These are phyloP conservation scores for Microchrysa polita DNA, from an alignment of 2,888 invertebrate genomes.

Conservation along the genomic window DNA sequence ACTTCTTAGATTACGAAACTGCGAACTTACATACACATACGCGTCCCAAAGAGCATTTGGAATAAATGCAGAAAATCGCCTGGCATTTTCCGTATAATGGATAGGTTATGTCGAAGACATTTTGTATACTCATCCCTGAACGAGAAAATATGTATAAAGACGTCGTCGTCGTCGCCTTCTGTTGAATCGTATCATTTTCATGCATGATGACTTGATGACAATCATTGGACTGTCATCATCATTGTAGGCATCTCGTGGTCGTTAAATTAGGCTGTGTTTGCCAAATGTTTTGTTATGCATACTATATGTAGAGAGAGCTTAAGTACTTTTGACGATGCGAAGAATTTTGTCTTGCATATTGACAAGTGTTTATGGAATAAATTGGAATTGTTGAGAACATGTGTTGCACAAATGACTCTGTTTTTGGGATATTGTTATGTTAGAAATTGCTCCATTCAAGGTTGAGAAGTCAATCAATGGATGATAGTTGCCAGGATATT, in stretches of 20 bases:
- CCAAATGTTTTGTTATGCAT: no score
- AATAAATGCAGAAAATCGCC: slow-evolving; percentile 34
- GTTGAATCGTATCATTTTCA: no score
- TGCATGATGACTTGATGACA: slow-evolving; percentile 3
- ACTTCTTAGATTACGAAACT: not conserved
- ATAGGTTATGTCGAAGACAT: slow-evolving; percentile 20
- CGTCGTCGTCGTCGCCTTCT: not conserved
- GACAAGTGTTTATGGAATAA: no score
- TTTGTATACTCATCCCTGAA: not conserved
- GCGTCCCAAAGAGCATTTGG: not conserved
- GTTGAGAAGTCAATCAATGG: no score
- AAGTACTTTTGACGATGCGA: slow-evolving; percentile 15
- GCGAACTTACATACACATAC: not conserved
- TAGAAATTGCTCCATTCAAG: no score
- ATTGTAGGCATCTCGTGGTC: not conserved
- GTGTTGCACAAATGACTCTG: no score
- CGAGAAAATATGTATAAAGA: not conserved
- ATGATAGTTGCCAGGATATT: no score
- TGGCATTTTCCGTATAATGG: slow-evolving; percentile 1
- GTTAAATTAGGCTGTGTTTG: no score
- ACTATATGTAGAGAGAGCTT: no score
- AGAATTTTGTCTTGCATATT: not conserved
- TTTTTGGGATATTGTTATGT: no score
- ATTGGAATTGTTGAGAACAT: no score
- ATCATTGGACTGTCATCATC: slow-evolving; percentile 16